Conservation (phyloP, 2,113 vertebrate species). For the Zeus faber region DNA sequence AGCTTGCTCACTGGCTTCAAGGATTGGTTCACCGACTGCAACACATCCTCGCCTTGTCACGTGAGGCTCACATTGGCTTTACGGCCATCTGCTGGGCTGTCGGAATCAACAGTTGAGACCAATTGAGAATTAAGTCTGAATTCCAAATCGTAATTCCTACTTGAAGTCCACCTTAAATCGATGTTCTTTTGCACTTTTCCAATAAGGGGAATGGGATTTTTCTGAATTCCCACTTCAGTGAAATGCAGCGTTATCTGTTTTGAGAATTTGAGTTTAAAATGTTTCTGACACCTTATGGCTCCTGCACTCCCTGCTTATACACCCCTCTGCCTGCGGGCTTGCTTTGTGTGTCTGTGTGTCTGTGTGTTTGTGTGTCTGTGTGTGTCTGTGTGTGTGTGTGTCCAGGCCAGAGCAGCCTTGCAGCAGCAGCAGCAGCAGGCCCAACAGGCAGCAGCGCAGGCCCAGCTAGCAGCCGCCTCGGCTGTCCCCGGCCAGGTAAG, state of each 20-base stretch:
- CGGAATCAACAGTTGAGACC: no score
- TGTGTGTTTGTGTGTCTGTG: slow-evolving; percentile 17
- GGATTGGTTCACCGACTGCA: neutral
- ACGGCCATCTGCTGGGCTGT: no score
- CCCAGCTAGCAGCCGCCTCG: slow-evolving; percentile 60
- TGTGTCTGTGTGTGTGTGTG: slow-evolving; percentile 26
- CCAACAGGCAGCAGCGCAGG: slow-evolving; percentile 70
- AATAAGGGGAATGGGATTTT: no score
- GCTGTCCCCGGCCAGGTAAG: slow-evolving; percentile 86
- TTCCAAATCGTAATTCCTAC: no score
- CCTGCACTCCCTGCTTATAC: neutral
- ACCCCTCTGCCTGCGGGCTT: slow-evolving; percentile 8
- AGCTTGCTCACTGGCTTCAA: slow-evolving; percentile 2
- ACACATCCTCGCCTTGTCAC: neutral
- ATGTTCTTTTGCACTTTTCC: no score
- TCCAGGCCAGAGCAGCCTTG: slow-evolving; percentile 67
- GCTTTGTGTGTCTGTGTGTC: slow-evolving; percentile 11
- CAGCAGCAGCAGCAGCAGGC: slow-evolving; percentile 75
- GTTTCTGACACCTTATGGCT: neutral
- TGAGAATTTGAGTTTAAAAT: no score
- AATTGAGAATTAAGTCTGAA: no score
- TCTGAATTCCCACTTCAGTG: no score
- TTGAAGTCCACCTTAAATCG: no score
- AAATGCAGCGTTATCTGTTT: no score
- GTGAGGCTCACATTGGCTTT: no score